Evolutionary conservation across 2,113 vertebrate species (phyloP).

Genomic region (Dromas ardeola): DNA sequence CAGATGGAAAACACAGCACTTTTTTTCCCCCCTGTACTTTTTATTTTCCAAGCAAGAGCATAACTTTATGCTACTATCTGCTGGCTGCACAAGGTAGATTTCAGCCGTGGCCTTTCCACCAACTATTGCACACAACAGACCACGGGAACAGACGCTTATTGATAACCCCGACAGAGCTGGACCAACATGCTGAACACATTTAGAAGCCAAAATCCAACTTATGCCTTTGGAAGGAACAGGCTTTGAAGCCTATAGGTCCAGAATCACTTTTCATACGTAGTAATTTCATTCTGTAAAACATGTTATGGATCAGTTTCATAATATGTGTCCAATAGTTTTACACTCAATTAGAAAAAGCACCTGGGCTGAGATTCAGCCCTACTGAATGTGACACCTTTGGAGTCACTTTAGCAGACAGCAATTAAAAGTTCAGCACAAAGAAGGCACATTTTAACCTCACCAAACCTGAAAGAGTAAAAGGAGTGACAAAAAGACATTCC

Average conservation of each 20-base stretch:
- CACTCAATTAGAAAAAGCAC: neutral
- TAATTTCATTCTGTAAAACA: neutral
- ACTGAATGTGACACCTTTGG: neutral
- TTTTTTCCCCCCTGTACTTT: neutral
- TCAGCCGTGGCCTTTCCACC: neutral
- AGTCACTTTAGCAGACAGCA: neutral
- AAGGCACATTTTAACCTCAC: neutral
- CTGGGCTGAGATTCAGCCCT: neutral
- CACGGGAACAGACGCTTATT: neutral
- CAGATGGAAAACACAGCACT: neutral
- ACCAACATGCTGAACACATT: neutral
- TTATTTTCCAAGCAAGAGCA: neutral
- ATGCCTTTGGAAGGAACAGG: neutral
- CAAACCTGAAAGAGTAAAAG: neutral
- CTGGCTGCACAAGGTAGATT: neutral
- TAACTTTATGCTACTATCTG: neutral
- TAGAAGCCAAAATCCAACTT: neutral
- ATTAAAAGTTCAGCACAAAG: neutral
- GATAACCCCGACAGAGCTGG: neutral
- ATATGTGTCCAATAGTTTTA: accelerated
- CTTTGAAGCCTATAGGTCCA: neutral
- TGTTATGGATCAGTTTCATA: neutral
- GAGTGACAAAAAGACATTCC: neutral
- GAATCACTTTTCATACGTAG: neutral
- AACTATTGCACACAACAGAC: neutral